Evolutionary conservation across 2,888 invertebrate species (phyloP).

Genomic region (Scelioninae gen. 2): DNA sequence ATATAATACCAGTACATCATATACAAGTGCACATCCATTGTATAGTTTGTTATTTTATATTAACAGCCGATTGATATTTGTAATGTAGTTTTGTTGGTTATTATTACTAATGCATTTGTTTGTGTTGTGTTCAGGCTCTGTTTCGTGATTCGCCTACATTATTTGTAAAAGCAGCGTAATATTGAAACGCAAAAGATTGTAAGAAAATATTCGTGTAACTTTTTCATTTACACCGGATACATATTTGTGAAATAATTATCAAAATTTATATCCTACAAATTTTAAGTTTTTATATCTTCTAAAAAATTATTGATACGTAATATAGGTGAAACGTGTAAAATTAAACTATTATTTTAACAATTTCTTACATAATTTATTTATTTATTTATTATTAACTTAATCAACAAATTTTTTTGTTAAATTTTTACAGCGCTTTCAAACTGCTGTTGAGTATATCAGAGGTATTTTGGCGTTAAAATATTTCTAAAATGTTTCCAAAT

Average conservation of each 20-base stretch:
- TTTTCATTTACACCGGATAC: constrained; percentile 24
- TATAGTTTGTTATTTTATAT: constrained; percentile 19
- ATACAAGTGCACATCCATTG: not conserved
- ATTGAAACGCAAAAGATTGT: constrained; percentile 22
- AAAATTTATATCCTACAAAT: constrained; percentile 37
- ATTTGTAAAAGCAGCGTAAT: constrained; percentile 30
- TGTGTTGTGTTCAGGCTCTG: constrained; percentile 49
- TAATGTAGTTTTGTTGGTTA: not conserved
- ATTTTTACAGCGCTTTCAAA: constrained; percentile 4
- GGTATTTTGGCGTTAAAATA: constrained; percentile 14
- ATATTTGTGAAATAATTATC: constrained; percentile 31
- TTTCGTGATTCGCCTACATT: constrained; percentile 46
- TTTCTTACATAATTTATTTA: constrained; percentile 9
- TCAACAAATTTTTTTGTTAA: too few relatives aligned
- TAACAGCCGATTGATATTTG: not conserved
- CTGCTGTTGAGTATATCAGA: constrained; percentile 35
- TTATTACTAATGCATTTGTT: not conserved
- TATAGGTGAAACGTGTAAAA: too few relatives aligned
- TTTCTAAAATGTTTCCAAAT: not conserved
- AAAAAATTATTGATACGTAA: constrained; percentile 36
- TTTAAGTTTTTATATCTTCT: constrained; percentile 30
- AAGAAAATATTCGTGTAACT: constrained; percentile 15
- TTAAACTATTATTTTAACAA: not conserved
- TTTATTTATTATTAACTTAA: not conserved
- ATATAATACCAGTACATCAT: constrained; percentile 16